These are phyloP conservation scores for Morpho helenor DNA, from an alignment of 2,888 invertebrate species.

Conservation along the genomic window DNA sequence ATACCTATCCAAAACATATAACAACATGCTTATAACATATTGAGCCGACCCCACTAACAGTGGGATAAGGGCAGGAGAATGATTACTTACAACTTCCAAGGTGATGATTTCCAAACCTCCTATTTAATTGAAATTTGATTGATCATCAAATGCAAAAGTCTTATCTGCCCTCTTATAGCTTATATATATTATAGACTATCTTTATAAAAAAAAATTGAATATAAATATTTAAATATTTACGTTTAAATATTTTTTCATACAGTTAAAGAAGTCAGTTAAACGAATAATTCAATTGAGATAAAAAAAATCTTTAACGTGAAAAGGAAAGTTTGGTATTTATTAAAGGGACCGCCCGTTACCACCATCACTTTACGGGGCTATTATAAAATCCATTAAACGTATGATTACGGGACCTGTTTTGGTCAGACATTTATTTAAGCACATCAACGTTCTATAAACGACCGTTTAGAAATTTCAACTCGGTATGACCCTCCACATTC, in stretches of 20 bases:
- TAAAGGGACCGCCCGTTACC: conserved; percentile 57
- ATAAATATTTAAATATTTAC: too few relatives aligned
- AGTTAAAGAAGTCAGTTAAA: not conserved
- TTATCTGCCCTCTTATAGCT: too few relatives aligned
- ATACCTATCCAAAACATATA: too few relatives aligned
- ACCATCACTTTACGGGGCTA: conserved; percentile 60
- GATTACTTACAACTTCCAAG: too few relatives aligned
- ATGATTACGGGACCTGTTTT: conserved; percentile 38
- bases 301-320: conserved; percentile 33
- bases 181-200: too few relatives aligned
- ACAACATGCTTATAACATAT: too few relatives aligned
- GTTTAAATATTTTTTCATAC: not conserved
- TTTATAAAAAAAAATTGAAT: too few relatives aligned
- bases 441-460: conserved; percentile 69
- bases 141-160: too few relatives aligned
- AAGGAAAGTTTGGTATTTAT: conserved; percentile 49
- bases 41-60: too few relatives aligned
- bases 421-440: conserved; percentile 66
- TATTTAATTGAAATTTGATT: too few relatives aligned
- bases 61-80: too few relatives aligned
- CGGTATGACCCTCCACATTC: conserved; percentile 50
- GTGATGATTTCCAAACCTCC: too few relatives aligned
- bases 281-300: conserved; percentile 28
- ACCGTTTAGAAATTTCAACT: conserved; percentile 59
- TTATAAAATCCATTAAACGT: conserved; percentile 65